A percentile compares a stretch with the other conserved stretches of the same genome.
Evolutionary conservation across 2,113 vertebrate species (phyloP).

Genomic region (Canis aureus): DNA sequence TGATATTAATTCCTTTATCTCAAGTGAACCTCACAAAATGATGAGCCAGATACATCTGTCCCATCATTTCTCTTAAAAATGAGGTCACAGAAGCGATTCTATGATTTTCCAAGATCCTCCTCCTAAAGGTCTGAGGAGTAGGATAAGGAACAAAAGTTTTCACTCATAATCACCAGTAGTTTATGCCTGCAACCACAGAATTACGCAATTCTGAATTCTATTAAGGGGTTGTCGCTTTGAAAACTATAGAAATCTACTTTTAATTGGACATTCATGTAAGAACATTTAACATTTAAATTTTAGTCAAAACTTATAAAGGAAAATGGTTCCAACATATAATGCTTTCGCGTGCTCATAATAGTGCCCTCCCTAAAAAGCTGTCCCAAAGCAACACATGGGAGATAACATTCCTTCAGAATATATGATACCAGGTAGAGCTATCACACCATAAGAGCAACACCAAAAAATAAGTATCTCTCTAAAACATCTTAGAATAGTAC

Average conservation of each 20-base stretch:
- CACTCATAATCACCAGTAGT: background rate
- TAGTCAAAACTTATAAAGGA: slow-evolving; percentile 18
- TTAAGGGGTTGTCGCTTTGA: background rate
- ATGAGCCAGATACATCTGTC: background rate
- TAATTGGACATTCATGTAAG: slow-evolving; percentile 33
- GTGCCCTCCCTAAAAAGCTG: slow-evolving; percentile 1
- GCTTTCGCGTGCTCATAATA: background rate
- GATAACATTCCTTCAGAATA: background rate
- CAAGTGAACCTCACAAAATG: background rate
- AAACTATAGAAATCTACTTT: slow-evolving; percentile 24
- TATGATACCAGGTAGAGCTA: background rate
- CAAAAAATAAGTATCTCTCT: slow-evolving; percentile 22
- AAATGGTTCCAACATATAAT: slow-evolving; percentile 23
- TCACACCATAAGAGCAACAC: background rate
- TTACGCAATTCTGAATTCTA: background rate
- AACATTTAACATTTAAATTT: slow-evolving; percentile 48
- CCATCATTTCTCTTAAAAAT: background rate
- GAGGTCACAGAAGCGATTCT: background rate
- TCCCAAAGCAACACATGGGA: slow-evolving; percentile 1
- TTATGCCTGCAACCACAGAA: background rate
- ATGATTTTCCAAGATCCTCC: background rate
- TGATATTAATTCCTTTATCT: background rate
- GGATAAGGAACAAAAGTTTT: background rate
- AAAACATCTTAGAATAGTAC: slow-evolving; percentile 13
- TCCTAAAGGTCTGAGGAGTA: background rate